phyloP scores from a whole-genome alignment of 2,113 vertebrate genomes.

The Garra rufa region DNA sequence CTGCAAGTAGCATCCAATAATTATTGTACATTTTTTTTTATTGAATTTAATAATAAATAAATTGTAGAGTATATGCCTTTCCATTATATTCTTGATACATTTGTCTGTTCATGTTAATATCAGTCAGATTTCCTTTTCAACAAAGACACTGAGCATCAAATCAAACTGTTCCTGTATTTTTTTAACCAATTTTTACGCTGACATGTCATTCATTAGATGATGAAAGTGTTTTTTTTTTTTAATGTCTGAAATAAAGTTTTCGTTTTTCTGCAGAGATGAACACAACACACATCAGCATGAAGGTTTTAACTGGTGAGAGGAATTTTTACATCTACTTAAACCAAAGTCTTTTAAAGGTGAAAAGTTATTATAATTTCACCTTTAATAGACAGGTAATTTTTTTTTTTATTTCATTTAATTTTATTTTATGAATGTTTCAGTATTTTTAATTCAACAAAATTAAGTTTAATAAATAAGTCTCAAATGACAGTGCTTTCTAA shows the following conservation, averaged over 20 bases:
- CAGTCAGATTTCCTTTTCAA: background rate
- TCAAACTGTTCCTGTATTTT: background rate
- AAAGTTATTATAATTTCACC: no score
- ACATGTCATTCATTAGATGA: background rate
- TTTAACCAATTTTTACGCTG: background rate
- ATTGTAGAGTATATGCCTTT: no score
- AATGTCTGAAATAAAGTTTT: background rate
- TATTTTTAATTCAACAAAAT: no score
- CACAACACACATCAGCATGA: constrained; percentile 72
- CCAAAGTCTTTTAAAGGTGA: no score
- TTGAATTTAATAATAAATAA: no score
- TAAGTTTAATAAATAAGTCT: no score
- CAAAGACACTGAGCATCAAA: background rate
- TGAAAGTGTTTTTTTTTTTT: background rate
- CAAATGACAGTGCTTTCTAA: no score
- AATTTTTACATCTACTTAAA: constrained; percentile 54
- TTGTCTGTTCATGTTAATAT: background rate
- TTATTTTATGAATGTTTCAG: no score
- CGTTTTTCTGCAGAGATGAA: constrained; percentile 49
- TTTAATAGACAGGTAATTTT: no score
- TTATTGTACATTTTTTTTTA: no score
- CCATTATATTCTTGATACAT: background rate
- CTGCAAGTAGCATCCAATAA: background rate
- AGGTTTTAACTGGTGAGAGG: constrained; percentile 68
- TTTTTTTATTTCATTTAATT: no score